A percentile compares a stretch with the other conserved stretches of the same genome.
These are phyloP conservation scores for Andricus curvator DNA, from an alignment of 2,888 invertebrate genomes.

Conservation along the genomic window DNA sequence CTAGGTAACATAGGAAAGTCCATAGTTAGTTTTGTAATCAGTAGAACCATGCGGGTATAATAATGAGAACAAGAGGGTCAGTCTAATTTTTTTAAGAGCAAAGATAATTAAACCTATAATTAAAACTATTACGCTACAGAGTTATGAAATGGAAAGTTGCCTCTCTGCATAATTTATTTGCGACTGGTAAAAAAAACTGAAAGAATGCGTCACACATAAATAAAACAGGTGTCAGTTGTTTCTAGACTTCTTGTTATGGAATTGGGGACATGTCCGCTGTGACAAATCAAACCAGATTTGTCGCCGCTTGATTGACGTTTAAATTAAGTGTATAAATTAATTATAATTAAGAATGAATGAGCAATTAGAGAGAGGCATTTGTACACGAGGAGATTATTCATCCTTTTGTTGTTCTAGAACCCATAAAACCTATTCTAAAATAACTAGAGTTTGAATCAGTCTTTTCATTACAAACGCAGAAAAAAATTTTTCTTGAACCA, in stretches of 20 bases:
- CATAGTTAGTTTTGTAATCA: background rate
- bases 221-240: conserved; percentile 10
- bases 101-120: conserved; percentile 1
- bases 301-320: conserved; percentile 7
- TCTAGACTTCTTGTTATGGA: background rate
- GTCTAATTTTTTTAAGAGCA: background rate
- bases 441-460: background rate
- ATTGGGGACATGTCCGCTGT: background rate
- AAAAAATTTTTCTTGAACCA: too few relatives aligned
- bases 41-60: background rate
- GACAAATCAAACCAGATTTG: background rate
- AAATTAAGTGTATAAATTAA: background rate
- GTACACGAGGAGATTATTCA: background rate
- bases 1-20: background rate
- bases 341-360: background rate
- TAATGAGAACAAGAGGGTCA: background rate
- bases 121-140: conserved; percentile 8
- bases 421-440: background rate
- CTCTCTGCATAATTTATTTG: conserved; percentile 15
- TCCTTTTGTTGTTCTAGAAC: background rate
- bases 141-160: conserved; percentile 39
- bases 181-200: background rate
- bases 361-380: background rate
- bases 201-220: conserved; percentile 21
- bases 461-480: background rate